A percentile compares a stretch with the other conserved stretches of the same genome.
These are phyloP conservation scores for Acromyrmex heyeri DNA, from an alignment of 1,140 invertebrate genomes.

Conservation along the genomic window DNA sequence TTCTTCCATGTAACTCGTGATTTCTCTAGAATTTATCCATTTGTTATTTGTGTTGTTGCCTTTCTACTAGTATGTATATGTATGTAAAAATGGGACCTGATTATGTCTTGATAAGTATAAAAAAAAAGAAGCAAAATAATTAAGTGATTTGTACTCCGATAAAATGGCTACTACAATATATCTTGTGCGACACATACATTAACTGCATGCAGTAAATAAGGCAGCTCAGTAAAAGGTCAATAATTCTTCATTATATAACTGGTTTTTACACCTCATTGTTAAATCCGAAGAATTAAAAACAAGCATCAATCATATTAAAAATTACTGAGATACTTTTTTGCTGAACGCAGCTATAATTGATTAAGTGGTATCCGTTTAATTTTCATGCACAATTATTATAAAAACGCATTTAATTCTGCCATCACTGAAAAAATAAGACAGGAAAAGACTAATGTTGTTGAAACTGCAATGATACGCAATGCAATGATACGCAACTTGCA, in stretches of 20 bases:
- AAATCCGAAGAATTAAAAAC: no score
- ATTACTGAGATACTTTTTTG: no score
- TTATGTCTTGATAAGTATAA: conserved; percentile 20
- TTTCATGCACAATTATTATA: neutral
- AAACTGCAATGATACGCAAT: no score
- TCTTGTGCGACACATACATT: neutral
- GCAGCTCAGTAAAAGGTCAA: no score
- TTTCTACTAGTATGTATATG: neutral
- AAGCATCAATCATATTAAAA: no score
- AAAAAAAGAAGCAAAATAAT: neutral
- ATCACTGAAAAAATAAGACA: neutral
- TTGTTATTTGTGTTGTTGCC: conserved; percentile 14
- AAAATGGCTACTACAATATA: neutral
- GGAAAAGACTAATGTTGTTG: neutral
- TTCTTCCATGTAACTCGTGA: conserved; percentile 40
- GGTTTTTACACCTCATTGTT: no score
- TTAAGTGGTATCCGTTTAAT: neutral
- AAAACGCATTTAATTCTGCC: neutral
- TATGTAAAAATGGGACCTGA: conserved; percentile 30
- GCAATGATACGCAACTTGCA: no score
- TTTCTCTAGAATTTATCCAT: neutral
- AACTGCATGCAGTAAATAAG: no score
- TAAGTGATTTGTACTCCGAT: neutral
- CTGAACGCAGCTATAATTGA: neutral
- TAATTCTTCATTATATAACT: no score